Evolutionary conservation across 2,888 invertebrate genomes (phyloP).

Genomic region (Xestoiulus laeticollis): DNA sequence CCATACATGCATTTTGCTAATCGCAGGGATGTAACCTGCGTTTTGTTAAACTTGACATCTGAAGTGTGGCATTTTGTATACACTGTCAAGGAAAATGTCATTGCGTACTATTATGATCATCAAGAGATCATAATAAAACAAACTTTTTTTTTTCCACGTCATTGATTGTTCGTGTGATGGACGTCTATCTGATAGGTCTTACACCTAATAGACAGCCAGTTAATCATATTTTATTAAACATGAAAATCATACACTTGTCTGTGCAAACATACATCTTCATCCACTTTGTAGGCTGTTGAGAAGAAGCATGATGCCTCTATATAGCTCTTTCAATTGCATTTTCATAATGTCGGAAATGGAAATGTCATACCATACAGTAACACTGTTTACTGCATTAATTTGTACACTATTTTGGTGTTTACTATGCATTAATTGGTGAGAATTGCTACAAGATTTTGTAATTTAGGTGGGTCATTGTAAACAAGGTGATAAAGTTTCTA

Average conservation of each 20-base stretch:
- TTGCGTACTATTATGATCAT: slow-evolving; percentile 44
- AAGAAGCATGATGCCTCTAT: not conserved
- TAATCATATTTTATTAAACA: slow-evolving; percentile 47
- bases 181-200: slow-evolving; percentile 44
- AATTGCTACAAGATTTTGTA: too few species aligned
- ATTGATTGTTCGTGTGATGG: slow-evolving; percentile 45
- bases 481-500: not conserved
- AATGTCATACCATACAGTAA: not conserved
- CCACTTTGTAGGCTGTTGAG: not conserved
- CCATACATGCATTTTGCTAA: not conserved
- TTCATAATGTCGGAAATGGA: not conserved
- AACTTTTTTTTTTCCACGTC: not conserved
- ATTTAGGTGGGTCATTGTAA: not conserved
- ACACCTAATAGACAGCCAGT: slow-evolving; percentile 46
- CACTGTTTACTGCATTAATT: too few species aligned
- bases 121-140: slow-evolving; percentile 46
- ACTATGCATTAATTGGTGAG: too few species aligned
- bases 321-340: not conserved
- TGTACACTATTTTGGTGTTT: too few species aligned
- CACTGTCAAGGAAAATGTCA: slow-evolving; percentile 31
- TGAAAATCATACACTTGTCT: slow-evolving; percentile 44
- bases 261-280: slow-evolving; percentile 41
- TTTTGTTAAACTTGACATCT: slow-evolving; percentile 47
- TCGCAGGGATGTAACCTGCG: slow-evolving; percentile 44
- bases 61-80: slow-evolving; percentile 31